Evolutionary conservation across 2,797 vertebrate species (phyloP), one percentile per base, ranked within the genome.

Genomic region (Allobates femoralis): DNA sequence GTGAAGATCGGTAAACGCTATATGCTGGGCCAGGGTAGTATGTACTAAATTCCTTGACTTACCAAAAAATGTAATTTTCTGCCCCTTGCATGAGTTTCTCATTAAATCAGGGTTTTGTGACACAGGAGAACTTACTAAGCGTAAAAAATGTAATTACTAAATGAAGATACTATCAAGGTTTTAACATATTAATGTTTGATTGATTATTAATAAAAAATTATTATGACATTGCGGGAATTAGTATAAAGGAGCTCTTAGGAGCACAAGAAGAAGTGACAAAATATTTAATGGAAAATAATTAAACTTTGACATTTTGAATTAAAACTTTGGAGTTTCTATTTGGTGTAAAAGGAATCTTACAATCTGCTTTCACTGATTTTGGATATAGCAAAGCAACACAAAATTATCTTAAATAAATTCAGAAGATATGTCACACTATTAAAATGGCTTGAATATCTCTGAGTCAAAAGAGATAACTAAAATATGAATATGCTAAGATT

Each of bases 141-240:
- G 5, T 46, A 4, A 18, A 46, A 71, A 41, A 41, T 41, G 6
- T 41, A 71, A 71, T 71, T 71, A 71, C 10, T 71, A 41, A 71
- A 71, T 23, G 2, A 71, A 46, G 67, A 71, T 41, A 71, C 19
- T 41, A 41, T 71, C 10, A 73, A 4, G 37, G 32, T 37, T 37
- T 69, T 37, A 69, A 66, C 3, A 6, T 19, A 32, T 34, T 67
- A 32, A 76, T 26, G 21, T 80, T 50, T 62, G 58, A 62, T 80
- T 66, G 58, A 83, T 41, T 83, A 56, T 37, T 74, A 81, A 50
- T 81, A 83, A 60, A 30, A 3, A 58, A 56, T 83, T 83, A n/a
- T 83, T 23, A 58, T 74, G 26, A 18, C 7, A 83, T 73, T 58
- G 15, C 71, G n/a, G 30, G 37, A 83, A 74, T 74, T 46, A 30